These are phyloP conservation scores for Psittacus erithacus DNA, from an alignment of 2,113 vertebrate species.

Conservation along the genomic window DNA sequence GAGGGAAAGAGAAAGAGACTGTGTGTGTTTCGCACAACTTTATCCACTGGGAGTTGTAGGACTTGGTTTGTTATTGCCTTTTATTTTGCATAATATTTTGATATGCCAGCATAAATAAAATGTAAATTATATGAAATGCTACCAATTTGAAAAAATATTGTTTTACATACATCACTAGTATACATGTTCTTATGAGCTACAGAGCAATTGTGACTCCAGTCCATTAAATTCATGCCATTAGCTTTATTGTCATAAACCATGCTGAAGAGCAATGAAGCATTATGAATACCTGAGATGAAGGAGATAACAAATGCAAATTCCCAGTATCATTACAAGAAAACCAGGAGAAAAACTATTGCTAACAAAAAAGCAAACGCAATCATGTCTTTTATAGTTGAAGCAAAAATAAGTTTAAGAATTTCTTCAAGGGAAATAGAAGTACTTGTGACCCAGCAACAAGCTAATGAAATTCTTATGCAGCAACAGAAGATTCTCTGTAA, in stretches of 20 bases:
- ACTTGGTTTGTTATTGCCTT: neutral
- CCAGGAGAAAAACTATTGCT: neutral
- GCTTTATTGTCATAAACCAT: neutral
- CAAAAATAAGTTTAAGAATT: neutral
- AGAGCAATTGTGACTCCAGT: neutral
- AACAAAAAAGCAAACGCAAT: neutral
- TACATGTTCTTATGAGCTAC: neutral
- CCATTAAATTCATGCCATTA: neutral
- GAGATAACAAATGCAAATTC: neutral
- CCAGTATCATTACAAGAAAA: neutral
- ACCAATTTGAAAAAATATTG: neutral
- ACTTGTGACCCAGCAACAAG: neutral
- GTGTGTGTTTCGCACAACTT: neutral
- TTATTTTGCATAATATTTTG: neutral
- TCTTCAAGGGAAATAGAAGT: neutral
- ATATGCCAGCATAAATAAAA: neutral
- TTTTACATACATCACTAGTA: neutral
- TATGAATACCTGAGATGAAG: neutral
- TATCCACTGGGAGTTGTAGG: neutral
- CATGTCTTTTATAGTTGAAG: neutral
- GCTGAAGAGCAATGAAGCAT: rapidly evolving
- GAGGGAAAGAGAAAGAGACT: neutral
- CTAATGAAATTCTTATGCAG: neutral
- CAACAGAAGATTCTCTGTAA: neutral
- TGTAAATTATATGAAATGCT: neutral